phyloP scores from a whole-genome alignment of 2,797 vertebrate genomes.

The Melanotaenia boesemani region DNA sequence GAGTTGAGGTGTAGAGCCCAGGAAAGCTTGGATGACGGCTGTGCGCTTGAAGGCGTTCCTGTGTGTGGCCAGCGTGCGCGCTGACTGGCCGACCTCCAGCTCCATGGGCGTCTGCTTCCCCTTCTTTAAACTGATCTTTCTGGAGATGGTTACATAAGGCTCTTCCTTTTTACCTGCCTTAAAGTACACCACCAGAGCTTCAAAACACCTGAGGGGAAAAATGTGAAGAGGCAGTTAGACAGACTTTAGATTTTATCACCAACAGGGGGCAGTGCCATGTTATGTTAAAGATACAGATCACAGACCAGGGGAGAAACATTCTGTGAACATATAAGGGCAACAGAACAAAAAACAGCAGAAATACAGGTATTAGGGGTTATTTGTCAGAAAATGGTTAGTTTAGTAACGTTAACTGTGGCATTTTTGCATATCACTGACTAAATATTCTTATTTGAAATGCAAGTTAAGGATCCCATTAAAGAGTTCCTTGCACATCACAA shows the following conservation, averaged over 20 bases:
- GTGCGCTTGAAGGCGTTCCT: constrained; percentile 96
- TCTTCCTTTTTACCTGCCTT: constrained; percentile 89
- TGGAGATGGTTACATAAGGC: constrained; percentile 94
- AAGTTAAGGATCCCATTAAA: neutral
- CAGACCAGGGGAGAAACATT: neutral
- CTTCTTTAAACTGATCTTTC: constrained; percentile 89
- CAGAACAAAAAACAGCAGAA: neutral
- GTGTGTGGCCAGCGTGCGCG: constrained; percentile 89
- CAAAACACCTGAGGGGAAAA: constrained; percentile 82
- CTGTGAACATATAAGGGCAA: neutral
- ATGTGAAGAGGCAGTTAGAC: neutral
- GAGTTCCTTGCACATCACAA: constrained; percentile 24
- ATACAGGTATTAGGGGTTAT: neutral
- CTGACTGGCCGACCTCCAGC: constrained; percentile 92
- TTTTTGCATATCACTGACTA: neutral
- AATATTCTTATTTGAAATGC: neutral
- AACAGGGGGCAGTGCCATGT: constrained; percentile 57
- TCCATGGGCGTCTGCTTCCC: constrained; percentile 85
- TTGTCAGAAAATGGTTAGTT: neutral
- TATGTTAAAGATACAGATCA: neutral
- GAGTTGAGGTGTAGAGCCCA: constrained; percentile 96
- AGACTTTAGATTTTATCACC: constrained; percentile 19
- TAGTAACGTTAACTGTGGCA: neutral
- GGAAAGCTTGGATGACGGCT: constrained; percentile 95
- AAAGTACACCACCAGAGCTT: constrained; percentile 87